Evolutionary conservation across 2,888 invertebrate genomes (phyloP).

Genomic region (Brenthis ino): DNA sequence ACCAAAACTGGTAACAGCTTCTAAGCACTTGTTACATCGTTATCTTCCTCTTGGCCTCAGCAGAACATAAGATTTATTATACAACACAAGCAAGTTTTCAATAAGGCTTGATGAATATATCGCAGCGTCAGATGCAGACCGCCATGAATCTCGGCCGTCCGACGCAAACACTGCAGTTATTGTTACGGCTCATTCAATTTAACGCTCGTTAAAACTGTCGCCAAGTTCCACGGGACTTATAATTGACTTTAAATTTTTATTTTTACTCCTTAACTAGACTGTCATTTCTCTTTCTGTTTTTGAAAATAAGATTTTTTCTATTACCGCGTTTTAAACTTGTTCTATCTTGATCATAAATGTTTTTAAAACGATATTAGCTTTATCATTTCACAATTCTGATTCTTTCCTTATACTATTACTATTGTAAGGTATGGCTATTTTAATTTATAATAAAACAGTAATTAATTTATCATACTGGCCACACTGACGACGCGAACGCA

Average conservation of each 20-base stretch:
- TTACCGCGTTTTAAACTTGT: too few species aligned
- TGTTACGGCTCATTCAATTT: constrained; percentile 33
- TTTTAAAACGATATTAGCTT: background rate
- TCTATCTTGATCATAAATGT: background rate
- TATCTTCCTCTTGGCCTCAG: too few species aligned
- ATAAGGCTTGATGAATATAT: constrained; percentile 8
- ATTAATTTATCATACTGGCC: too few species aligned
- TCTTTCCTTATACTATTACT: too few species aligned
- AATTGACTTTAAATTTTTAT: constrained; percentile 5
- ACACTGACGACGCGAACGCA: too few species aligned
- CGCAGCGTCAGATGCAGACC: constrained; percentile 7
- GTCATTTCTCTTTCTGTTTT: background rate
- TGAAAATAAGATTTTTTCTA: background rate
- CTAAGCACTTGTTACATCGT: too few species aligned
- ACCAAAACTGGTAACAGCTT: too few species aligned
- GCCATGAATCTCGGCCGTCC: constrained; percentile 16
- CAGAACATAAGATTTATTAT: too few species aligned
- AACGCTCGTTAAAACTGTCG: constrained; percentile 30
- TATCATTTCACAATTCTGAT: too few species aligned
- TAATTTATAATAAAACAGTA: too few species aligned
- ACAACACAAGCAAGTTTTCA: too few species aligned
- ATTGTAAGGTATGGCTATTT: too few species aligned
- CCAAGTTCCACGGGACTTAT: constrained; percentile 6
- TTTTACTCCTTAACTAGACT: background rate
- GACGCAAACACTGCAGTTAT: constrained; percentile 22